Evolutionary conservation across 2,888 invertebrate species (phyloP).

Genomic region (Choreutis nemorana): DNA sequence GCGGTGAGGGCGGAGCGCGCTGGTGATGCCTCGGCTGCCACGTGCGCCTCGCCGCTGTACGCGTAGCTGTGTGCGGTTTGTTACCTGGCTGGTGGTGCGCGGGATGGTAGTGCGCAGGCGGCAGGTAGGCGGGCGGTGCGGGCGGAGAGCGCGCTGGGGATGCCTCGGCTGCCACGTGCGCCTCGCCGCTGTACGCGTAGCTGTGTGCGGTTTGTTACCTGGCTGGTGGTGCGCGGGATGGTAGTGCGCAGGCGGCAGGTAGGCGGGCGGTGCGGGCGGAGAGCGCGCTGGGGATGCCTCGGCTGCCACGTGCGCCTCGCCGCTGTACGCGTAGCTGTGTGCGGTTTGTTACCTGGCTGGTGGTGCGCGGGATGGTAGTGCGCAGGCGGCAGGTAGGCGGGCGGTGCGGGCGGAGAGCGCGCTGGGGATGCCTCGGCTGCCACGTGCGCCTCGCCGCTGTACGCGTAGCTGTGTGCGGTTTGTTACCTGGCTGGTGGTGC

Average conservation of each 20-base stretch:
- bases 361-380: too few species aligned
- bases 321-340: constrained; percentile 34
- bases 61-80: too few species aligned
- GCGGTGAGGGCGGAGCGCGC: constrained; percentile 82
- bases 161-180: constrained; percentile 47
- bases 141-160: constrained; percentile 87
- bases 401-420: constrained; percentile 81
- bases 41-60: constrained; percentile 54
- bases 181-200: constrained; percentile 31
- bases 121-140: constrained; percentile 61
- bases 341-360: too few species aligned
- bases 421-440: constrained; percentile 69
- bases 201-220: too few species aligned
- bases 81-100: too few species aligned
- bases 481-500: too few species aligned
- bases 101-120: constrained; percentile 54
- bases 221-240: too few species aligned
- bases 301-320: constrained; percentile 49
- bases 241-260: constrained; percentile 52
- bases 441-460: constrained; percentile 54
- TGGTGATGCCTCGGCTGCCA: constrained; percentile 64
- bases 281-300: constrained; percentile 78
- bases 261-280: constrained; percentile 74
- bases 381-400: constrained; percentile 48
- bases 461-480: constrained; percentile 35